Base-by-base conservation (phyloP, 2,797 vertebrate species). In the Gobionotothen gibberifrons region DNA sequence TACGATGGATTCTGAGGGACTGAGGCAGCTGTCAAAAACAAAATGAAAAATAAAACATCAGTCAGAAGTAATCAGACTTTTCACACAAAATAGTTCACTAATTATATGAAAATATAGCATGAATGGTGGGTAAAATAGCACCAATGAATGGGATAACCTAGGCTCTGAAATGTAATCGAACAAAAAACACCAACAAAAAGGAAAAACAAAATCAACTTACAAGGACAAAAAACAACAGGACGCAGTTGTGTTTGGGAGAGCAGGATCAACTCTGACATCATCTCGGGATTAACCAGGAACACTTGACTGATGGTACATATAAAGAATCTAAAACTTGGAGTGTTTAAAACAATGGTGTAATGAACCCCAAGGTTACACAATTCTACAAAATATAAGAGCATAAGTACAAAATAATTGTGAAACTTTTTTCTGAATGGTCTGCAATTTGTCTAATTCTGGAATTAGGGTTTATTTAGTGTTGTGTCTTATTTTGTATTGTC, bases 261-360 rank as follows among this genome's bases (percentile, higher is more conserved):
- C 90, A 86, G 91, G 86, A 74, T 84, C 74, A 83, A 85, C 83
- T 85, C 92, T 93, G 91, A 94, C 89, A 92, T 93, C 95, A 91
- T 94, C 94, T 93, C 89, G 90, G 93, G 85, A 88, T 90, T 89
- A 87, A 87, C 48, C 85, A 84, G 93, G 90, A 90, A 86, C 89
- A 90, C 85, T 93, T 88, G 83, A 87, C 48, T 70, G 73, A 85
- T 71, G 85, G 57, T 80, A 62, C 83, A 79, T 82, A 78, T 82
- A 74, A 81, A 52, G 59, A 81, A 72, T 79, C 68, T 72, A 85
- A 57, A 74, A 83, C 56, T 76, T 72, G 69, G 60, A 81, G 84
- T 86, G 80, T 83, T 46, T 83, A 79, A 74, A 85, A 80, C 44
- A 87, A 86, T 81, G 62, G 71, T 53, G 62, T 74, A 74, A 79